phyloP scores from a whole-genome alignment of 2,888 invertebrate species.

The Microdon myrmicae region DNA sequence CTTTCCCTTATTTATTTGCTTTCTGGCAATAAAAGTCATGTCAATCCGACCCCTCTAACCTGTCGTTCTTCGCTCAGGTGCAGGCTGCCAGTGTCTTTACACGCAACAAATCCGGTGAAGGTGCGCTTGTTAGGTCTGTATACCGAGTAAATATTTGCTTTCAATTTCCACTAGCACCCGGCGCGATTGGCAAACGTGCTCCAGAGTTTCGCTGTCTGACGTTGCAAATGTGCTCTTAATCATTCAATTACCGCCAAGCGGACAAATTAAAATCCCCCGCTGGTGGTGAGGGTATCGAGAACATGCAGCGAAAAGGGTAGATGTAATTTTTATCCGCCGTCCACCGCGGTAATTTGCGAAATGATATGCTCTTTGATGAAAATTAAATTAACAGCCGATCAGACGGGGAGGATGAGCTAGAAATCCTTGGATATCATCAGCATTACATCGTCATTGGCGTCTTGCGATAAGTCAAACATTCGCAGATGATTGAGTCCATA shows the following conservation, averaged over 20 bases:
- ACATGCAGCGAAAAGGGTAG: background rate
- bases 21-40: conserved; percentile 11
- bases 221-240: conserved; percentile 41
- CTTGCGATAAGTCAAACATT: conserved; percentile 45
- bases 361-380: conserved; percentile 26
- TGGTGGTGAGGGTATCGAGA: conserved; percentile 17
- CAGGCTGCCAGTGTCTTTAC: too few relatives aligned
- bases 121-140: too few relatives aligned
- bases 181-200: conserved; percentile 1
- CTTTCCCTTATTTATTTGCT: conserved; percentile 14
- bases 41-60: conserved; percentile 1
- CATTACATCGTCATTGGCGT: conserved; percentile 22
- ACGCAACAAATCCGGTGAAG: too few relatives aligned
- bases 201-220: background rate
- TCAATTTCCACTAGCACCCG: conserved; percentile 22
- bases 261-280: conserved; percentile 19
- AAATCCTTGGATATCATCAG: conserved; percentile 2
- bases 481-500: conserved; percentile 48
- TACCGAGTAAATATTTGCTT: conserved; percentile 43
- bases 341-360: conserved; percentile 14
- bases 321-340: conserved; percentile 4
- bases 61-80: background rate
- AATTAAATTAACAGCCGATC: conserved; percentile 36
- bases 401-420: conserved; percentile 8
- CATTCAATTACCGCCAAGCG: conserved; percentile 43